Evolutionary conservation across 1,140 invertebrate genomes (phyloP).

Genomic region (Hestina assimilis): DNA sequence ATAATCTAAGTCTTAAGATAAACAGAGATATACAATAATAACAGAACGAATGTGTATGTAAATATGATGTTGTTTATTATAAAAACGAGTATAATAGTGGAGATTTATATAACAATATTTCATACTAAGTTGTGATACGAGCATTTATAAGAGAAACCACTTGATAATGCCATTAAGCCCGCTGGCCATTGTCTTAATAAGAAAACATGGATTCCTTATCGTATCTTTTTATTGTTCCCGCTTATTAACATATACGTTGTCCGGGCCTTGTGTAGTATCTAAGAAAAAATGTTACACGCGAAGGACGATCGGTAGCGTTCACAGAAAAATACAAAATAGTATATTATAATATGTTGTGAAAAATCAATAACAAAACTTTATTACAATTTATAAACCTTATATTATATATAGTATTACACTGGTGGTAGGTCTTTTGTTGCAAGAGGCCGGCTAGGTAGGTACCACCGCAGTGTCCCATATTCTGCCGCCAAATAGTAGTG

Average conservation of each 20-base stretch:
- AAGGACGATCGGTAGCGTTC: conserved; percentile 33
- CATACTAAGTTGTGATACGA: conserved; percentile 8
- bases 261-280: conserved; percentile 34
- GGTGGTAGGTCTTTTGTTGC: no score
- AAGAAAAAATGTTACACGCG: conserved; percentile 48
- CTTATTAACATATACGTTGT: conserved; percentile 42
- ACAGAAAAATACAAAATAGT: conserved; percentile 7
- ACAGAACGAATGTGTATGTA: conserved; percentile 1
- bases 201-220: conserved; percentile 36
- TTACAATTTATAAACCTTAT: no score
- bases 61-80: conserved; percentile 19
- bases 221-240: conserved; percentile 45
- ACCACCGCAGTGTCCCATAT: no score
- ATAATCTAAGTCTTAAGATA: background rate
- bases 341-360: background rate
- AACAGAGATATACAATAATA: background rate
- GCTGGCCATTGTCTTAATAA: conserved; percentile 31
- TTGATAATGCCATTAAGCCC: conserved; percentile 32
- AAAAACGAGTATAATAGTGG: conserved; percentile 7
- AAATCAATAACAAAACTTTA: background rate
- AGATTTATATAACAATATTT: conserved; percentile 19
- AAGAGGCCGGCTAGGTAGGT: no score
- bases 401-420: no score
- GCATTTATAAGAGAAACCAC: conserved; percentile 7
- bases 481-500: no score